Evolutionary conservation across 64 coral and sea anemone genomes (phyloP), one percentile per base, ranked within the genome.

Genomic region (Stichodactyla helianthus): DNA sequence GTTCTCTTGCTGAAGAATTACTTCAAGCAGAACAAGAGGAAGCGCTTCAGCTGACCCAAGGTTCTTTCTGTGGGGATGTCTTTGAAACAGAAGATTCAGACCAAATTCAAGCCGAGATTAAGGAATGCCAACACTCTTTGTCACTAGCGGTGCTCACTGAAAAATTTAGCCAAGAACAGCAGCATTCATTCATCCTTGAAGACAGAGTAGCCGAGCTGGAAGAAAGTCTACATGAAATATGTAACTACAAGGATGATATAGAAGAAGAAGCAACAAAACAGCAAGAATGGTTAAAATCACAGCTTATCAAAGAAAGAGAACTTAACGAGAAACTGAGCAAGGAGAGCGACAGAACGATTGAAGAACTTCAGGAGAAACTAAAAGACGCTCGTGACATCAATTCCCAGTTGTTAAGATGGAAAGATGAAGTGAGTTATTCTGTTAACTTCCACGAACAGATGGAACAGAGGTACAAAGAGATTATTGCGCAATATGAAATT

Each of bases 401-500:
- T 20, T 81, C 78, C 52, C 52, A 51, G 52, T 15, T 81, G 15
- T 6, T 52, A 15, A 81, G 53, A 53, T 81, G 78, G 78, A 81
- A 53, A 81, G 52, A 51, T 28, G 78, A 53, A 81, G 68, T 74
- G 7, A 27, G 22, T 9, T 11, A 74, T 25, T 74, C 68, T 74
- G 25, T 23, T 2, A 74, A 31, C 68, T 35, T 31, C n/a, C 25
- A 27, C 6, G 68, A 74, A 31, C 22, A 74, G 12, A 74, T 23
- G 11, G 68, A 74, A 31, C 23, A 27, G n/a, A 74, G 13, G 27
- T 74, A 74, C 25, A 74, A 74, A 23, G 68, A 74, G 25, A 74
- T 74, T 74, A 74, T 74, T 74, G 68, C 68, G n/a, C 68, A 74
- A 74, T 74, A 74, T 35, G 68, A 74, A 74, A 35, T 31, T 31